phyloP scores from a whole-genome alignment of 2,113 vertebrate species.

The Delphinus delphis region DNA sequence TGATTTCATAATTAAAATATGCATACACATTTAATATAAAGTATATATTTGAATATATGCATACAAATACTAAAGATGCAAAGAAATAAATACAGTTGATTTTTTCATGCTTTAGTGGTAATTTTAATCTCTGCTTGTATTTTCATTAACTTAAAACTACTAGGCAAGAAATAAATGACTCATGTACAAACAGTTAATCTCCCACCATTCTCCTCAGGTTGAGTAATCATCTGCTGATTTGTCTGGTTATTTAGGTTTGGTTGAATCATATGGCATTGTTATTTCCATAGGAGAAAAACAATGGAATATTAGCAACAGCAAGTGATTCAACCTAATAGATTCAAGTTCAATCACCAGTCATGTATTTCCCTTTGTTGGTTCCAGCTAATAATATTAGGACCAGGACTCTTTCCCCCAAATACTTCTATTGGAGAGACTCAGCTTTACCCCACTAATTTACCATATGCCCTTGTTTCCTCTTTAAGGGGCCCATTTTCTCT shows the following conservation, averaged over 20 bases:
- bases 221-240: not conserved
- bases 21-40: not conserved
- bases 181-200: not conserved
- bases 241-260: not conserved
- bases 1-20: not conserved
- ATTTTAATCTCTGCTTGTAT: not conserved
- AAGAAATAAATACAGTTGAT: conserved; percentile 7
- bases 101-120: conserved; percentile 29
- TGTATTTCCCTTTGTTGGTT: not conserved
- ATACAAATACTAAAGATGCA: not conserved
- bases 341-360: not conserved
- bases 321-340: not conserved
- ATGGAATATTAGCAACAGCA: not conserved
- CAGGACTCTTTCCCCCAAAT: not conserved
- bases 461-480: not conserved
- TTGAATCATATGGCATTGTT: not conserved
- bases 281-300: not conserved
- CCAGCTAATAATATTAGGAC: not conserved
- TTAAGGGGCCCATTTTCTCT: not conserved
- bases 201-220: not conserved
- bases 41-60: not conserved
- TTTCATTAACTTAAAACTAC: conserved; percentile 15
- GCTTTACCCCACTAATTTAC: not conserved
- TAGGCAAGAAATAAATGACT: conserved; percentile 30
- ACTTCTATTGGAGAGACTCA: not conserved